Base-by-base conservation (phyloP, 2,797 vertebrate species). In the Orestias chungarensis region DNA sequence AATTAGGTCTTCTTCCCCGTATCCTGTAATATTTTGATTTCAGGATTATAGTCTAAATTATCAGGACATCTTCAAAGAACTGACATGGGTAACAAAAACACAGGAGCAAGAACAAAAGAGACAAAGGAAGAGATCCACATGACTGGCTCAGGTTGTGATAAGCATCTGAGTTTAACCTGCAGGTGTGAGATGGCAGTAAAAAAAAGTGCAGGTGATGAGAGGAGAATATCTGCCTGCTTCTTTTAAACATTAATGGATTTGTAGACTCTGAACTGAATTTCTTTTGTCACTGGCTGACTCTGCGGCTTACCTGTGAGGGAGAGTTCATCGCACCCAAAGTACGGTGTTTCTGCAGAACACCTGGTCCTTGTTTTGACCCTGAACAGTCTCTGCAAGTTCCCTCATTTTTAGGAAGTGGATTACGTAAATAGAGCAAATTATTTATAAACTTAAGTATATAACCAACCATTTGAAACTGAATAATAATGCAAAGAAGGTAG, bases 1-100 rank as follows among this genome's bases (percentile, higher is more conserved):
- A 4, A 33, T 23, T 23, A 4, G 12, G 1, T 35, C 33, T 5
- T 35, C 33, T 38, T 23, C 31, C 33, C 33, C 33, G n/a, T 59
- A n/a, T 40, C 33, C n/a, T 61, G 81, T 88, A 8, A 18, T 18
- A 18, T 86, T 80, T 88, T 82, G 70, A 66, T 66, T 68, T 68
- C 66, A 80, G 77, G 80, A 71, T 82, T 75, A 83, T 76, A 87
- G 72, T 78, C 66, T 47, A 17, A 50, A 68, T 4, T 67, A 64
- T 27, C 8, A 62, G 11, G 61, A 73, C 73, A 69, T 70, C 87
- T 93, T 93, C 89, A 93, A 91, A 94, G 89, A 77, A 76, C 59
- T 35, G 69, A 64, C 68, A 66, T 50, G 11, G 47, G 66, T 27
- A 66, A 79, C 25, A 72, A 68, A 79, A 68, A 77, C 64, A 82